A percentile compares a stretch with the other conserved stretches of the same genome.
Evolutionary conservation across 2,797 vertebrate genomes (phyloP).

Genomic region (Bovichtus diacanthus): DNA sequence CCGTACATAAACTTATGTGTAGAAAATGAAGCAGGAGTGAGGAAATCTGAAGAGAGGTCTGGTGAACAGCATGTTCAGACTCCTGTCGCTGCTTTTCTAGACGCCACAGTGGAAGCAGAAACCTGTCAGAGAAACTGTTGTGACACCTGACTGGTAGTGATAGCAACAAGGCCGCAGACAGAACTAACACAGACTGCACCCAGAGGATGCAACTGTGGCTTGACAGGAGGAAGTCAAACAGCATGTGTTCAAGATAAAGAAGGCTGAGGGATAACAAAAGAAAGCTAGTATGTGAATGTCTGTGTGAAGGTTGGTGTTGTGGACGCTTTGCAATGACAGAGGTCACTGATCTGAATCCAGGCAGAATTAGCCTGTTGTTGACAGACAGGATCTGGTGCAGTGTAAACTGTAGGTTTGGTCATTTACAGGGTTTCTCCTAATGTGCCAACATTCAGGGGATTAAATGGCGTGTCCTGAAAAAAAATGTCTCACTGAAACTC

Average conservation of each 20-base stretch:
- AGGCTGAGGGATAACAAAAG: slow-evolving; percentile 18
- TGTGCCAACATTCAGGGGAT: slow-evolving; percentile 3
- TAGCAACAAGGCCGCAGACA: slow-evolving; percentile 66
- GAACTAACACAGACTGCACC: slow-evolving; percentile 38
- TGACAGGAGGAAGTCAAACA: slow-evolving; percentile 60
- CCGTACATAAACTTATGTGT: background rate
- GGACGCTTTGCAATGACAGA: slow-evolving; percentile 8
- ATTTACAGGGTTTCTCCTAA: slow-evolving; percentile 7
- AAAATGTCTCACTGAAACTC: background rate
- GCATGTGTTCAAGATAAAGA: slow-evolving; percentile 50
- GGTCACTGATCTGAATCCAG: slow-evolving; percentile 14
- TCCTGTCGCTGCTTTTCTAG: slow-evolving; percentile 41
- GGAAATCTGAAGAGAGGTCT: slow-evolving; percentile 17
- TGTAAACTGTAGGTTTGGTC: slow-evolving; percentile 10
- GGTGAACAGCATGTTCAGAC: slow-evolving; percentile 42
- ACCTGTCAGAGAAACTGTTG: slow-evolving; percentile 61
- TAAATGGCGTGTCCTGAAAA: background rate
- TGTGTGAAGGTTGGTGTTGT: background rate
- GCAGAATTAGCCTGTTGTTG: slow-evolving; percentile 19
- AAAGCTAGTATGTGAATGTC: background rate
- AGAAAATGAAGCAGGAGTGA: background rate
- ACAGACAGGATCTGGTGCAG: slow-evolving; percentile 2
- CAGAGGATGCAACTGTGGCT: slow-evolving; percentile 55
- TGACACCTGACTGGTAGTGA: slow-evolving; percentile 72
- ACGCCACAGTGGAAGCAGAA: slow-evolving; percentile 46